phyloP scores from a whole-genome alignment of 2,888 invertebrate species.

The Mystacides longicornis region DNA sequence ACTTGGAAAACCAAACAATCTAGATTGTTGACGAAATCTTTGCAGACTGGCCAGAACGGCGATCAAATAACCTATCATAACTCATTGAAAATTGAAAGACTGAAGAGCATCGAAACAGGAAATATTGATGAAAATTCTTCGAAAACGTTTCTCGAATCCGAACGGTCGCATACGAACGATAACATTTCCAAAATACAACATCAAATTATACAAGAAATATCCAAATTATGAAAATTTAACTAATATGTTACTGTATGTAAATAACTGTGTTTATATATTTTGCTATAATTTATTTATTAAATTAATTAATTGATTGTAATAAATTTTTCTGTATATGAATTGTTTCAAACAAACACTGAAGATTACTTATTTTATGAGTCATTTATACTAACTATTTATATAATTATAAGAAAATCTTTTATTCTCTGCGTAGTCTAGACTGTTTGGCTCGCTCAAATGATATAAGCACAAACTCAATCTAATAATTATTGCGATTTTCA shows the following conservation, averaged over 20 bases:
- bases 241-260: neutral
- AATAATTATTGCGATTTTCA: too few species aligned
- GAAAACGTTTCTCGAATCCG: slow-evolving; percentile 13
- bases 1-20: slow-evolving; percentile 17
- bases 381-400: too few species aligned
- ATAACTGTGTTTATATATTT: neutral
- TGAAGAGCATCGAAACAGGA: neutral
- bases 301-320: too few species aligned
- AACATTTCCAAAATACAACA: neutral
- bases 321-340: too few species aligned
- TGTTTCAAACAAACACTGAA: too few species aligned
- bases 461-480: too few species aligned
- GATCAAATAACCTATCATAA: neutral
- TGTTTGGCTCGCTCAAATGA: too few species aligned
- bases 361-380: too few species aligned
- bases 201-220: slow-evolving; percentile 1
- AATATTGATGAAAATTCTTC: slow-evolving; percentile 18
- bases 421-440: too few species aligned
- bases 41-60: neutral
- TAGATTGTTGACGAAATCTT: slow-evolving; percentile 1
- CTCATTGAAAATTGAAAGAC: slow-evolving; percentile 3
- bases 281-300: neutral
- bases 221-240: neutral
- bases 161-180: slow-evolving; percentile 18
- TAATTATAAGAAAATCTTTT: too few species aligned